phyloP scores from a whole-genome alignment of 2,888 invertebrate genomes.

The Polydesmus complanatus region DNA sequence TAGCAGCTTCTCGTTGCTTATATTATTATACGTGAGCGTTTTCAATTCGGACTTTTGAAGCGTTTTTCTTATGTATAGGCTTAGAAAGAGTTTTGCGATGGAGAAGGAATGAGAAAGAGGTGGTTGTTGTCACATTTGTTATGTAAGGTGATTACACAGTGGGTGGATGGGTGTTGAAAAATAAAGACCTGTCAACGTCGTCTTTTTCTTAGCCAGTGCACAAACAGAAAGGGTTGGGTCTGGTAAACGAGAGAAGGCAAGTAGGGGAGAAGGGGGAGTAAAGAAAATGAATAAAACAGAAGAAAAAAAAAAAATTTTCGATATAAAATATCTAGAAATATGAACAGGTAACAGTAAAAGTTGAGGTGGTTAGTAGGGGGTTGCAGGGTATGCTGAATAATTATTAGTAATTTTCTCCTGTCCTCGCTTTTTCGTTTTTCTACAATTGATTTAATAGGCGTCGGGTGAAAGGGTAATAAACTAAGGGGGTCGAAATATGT shows the following conservation, averaged over 20 bases:
- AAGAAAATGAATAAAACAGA: too few relatives aligned
- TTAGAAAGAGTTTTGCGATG: not conserved
- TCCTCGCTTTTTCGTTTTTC: not conserved
- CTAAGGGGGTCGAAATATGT: constrained; percentile 5
- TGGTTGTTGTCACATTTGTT: not conserved
- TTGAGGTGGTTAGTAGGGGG: not conserved
- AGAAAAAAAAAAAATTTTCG: not conserved
- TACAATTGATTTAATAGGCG: constrained; percentile 7
- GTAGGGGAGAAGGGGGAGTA: too few relatives aligned
- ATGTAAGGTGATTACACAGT: not conserved
- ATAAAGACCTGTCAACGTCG: not conserved
- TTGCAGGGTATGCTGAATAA: not conserved
- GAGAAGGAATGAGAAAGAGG: not conserved
- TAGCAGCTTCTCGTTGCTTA: not conserved
- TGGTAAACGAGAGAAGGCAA: too few relatives aligned
- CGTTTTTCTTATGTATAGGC: too few relatives aligned
- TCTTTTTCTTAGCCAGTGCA: not conserved
- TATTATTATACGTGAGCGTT: not conserved
- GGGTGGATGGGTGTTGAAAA: not conserved
- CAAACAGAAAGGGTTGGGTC: not conserved
- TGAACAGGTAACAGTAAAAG: not conserved
- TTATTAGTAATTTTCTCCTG: not conserved
- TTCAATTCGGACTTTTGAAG: not conserved
- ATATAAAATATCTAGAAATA: not conserved
- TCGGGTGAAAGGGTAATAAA: constrained; percentile 9